Evolutionary conservation across 2,113 vertebrate genomes (phyloP), one percentile per base, ranked within the genome.

Genomic region (Scomber japonicus): DNA sequence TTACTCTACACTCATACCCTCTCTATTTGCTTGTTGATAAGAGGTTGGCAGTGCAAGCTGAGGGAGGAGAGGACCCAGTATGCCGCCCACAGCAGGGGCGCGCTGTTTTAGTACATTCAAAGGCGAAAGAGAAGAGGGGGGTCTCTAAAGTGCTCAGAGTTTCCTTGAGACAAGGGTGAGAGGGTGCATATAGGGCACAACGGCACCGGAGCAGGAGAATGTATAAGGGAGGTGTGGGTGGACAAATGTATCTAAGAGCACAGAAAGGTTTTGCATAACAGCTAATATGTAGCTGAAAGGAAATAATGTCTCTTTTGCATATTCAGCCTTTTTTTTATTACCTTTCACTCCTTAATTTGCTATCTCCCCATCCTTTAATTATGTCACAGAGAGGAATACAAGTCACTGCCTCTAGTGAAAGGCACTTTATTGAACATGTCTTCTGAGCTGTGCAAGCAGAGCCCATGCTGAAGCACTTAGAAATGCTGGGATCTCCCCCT

Each of bases 21-120:
- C 80, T 88, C 46, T 86, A 61, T 73, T 76, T 78, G 83, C 81
- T 46, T 65, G 74, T 72, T 88, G 91, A 81, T 86, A 78, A 88
- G 90, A 82, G 81, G 69, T 60, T 87, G 88, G 81, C 65, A 56
- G 71, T 65, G 53, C 27, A 75, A 73, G 80, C 51, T 56, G 51
- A 74, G 69, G 73, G 66, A 85, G 66, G 75, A 87, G 84, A 66
- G 74, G 61, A 49, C 66, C 84, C 61, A 51, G 73, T 57, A 16
- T 64, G 79, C 76, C 51, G 44, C 85, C 86, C 79, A 82, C 89
- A 70, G 62, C 71, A 56, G 77, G 82, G 78, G 27, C 12, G 8
- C 10, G 48, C 59, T 70, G 83, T 80, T 90, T 85, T 79, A 86
- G 55, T 67, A 49, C 50, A 75, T 68, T 80, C 54, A 59, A 76